A percentile compares a stretch with the other conserved stretches of the same genome.
phyloP scores from a whole-genome alignment of 2,113 vertebrate genomes.

The Neolamprologus ventralis region DNA sequence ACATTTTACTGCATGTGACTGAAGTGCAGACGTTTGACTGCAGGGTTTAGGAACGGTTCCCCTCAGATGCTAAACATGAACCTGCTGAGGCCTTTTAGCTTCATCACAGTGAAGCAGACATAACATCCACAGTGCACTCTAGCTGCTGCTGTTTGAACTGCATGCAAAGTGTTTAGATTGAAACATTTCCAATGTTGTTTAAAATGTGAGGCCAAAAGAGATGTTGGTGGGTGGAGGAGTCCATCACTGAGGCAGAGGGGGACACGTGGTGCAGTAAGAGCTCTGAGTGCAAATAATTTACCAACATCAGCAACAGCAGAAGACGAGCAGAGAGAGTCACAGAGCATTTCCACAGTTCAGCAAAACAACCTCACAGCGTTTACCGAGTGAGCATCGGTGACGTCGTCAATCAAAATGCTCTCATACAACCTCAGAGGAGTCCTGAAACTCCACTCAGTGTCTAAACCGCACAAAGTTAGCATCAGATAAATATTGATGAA shows the following conservation, averaged over 20 bases:
- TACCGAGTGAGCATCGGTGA: fast-evolving
- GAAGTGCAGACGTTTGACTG: too few species aligned
- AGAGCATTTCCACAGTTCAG: neutral
- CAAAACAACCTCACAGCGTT: neutral
- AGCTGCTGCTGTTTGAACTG: neutral
- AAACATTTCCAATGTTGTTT: neutral
- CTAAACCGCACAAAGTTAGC: fast-evolving
- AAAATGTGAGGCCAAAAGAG: neutral
- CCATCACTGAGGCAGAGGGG: fast-evolving
- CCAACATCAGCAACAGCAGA: neutral
- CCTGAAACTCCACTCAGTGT: neutral
- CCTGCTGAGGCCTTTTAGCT: neutral
- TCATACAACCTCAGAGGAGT: fast-evolving
- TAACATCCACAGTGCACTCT: fast-evolving
- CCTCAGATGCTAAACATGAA: neutral
- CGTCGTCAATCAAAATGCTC: fast-evolving
- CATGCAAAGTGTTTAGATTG: neutral
- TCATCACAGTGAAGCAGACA: neutral
- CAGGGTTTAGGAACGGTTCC: neutral
- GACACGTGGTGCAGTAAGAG: neutral
- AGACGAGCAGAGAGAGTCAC: neutral
- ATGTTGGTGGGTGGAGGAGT: neutral
- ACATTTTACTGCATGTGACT: fast-evolving
- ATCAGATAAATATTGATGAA: neutral
- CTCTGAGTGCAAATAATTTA: neutral